phyloP scores from a whole-genome alignment of 2,797 vertebrate genomes.

The Pristis pectinata region DNA sequence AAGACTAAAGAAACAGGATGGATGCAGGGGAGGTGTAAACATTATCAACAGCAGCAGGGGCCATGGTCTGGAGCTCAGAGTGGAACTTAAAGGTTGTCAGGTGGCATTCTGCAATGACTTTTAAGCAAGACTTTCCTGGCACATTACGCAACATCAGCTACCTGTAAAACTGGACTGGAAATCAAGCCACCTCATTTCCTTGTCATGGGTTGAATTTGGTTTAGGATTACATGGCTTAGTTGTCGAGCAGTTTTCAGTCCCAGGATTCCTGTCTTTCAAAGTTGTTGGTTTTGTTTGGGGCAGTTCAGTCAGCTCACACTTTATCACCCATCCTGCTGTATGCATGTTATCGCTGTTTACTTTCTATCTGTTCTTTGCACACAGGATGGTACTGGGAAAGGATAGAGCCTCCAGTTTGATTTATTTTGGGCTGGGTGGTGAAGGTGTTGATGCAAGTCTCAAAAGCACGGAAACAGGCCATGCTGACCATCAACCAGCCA shows the following conservation, averaged over 20 bases:
- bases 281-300: background rate
- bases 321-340: background rate
- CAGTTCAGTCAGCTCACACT: background rate
- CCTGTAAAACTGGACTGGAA: background rate
- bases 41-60: too few species aligned
- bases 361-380: background rate
- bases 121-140: background rate
- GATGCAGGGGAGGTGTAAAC: too few species aligned
- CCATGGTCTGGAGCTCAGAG: too few species aligned
- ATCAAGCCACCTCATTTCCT: background rate
- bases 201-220: background rate
- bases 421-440: background rate
- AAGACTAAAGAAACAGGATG: too few species aligned
- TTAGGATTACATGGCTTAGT: background rate
- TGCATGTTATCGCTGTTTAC: background rate
- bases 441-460: background rate
- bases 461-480: too few species aligned
- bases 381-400: background rate
- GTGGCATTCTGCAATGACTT: background rate
- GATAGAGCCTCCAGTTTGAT: background rate
- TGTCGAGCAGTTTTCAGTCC: background rate
- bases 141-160: background rate
- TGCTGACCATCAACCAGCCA: too few species aligned
- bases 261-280: background rate
- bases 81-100: too few species aligned